Conservation (phyloP, 1,140 invertebrate species). For the Teleopsis dalmanni region DNA sequence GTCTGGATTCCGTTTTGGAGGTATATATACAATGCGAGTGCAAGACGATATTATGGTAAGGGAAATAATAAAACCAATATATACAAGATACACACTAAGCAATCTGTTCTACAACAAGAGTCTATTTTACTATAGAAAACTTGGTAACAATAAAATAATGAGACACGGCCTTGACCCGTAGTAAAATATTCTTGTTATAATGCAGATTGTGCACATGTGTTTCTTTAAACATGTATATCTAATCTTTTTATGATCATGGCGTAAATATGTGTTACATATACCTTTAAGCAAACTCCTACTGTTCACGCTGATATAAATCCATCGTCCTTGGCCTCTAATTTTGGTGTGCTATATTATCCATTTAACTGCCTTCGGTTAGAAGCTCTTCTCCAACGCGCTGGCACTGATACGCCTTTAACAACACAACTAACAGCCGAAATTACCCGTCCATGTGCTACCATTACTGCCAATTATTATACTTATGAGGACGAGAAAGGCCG, state of each 20-base stretch:
- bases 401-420: constrained; percentile 16
- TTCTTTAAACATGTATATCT: not conserved
- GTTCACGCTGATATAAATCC: constrained; percentile 39
- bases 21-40: constrained; percentile 30
- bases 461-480: constrained; percentile 34
- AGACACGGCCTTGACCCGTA: too few species aligned
- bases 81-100: too few species aligned
- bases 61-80: not conserved
- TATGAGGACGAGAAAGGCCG: constrained; percentile 28
- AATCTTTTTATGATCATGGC: not conserved
- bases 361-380: constrained; percentile 30
- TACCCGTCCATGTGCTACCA: constrained; percentile 28
- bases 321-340: constrained; percentile 30
- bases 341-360: constrained; percentile 35
- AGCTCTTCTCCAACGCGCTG: constrained; percentile 26
- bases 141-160: too few species aligned
- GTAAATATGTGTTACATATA: not conserved
- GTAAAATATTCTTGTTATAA: too few species aligned
- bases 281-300: constrained; percentile 30
- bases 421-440: constrained; percentile 31
- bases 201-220: not conserved
- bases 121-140: too few species aligned
- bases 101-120: too few species aligned
- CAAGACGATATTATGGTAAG: constrained; percentile 32
- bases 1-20: constrained; percentile 37